Evolutionary conservation across 92 coral and sea anemone species (phyloP).

Genomic region (Epizoanthus fatuus): DNA sequence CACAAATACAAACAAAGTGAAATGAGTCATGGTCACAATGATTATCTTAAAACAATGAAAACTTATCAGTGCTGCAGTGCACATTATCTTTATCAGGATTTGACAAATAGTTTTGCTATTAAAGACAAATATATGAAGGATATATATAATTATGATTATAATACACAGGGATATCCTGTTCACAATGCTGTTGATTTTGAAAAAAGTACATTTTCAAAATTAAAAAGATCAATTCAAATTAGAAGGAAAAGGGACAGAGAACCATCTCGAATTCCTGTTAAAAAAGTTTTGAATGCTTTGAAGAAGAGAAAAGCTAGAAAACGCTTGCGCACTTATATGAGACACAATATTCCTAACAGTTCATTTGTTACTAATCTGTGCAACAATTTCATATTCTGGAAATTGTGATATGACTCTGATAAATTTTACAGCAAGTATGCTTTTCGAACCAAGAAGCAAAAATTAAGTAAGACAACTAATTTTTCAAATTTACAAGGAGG

Average conservation of each 20-base stretch:
- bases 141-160: neutral
- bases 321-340: neutral
- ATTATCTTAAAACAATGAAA: neutral
- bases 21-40: too few species aligned
- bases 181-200: neutral
- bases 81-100: slow-evolving; percentile 6
- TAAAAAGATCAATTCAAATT: neutral
- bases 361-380: neutral
- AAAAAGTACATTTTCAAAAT: neutral
- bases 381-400: neutral
- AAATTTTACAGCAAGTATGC: too few species aligned
- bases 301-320: slow-evolving; percentile 4
- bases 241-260: neutral
- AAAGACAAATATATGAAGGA: neutral
- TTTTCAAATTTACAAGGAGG: neutral
- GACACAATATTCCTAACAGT: neutral
- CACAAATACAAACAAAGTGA: too few species aligned
- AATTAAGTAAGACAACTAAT: neutral
- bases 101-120: slow-evolving; percentile 1
- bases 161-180: neutral
- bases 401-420: neutral
- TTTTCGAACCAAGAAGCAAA: neutral
- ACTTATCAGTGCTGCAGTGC: neutral
- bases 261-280: neutral
- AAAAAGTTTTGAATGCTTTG: neutral